These are phyloP conservation scores for Colletes gigas DNA, from an alignment of 1,140 invertebrate genomes.

Conservation along the genomic window DNA sequence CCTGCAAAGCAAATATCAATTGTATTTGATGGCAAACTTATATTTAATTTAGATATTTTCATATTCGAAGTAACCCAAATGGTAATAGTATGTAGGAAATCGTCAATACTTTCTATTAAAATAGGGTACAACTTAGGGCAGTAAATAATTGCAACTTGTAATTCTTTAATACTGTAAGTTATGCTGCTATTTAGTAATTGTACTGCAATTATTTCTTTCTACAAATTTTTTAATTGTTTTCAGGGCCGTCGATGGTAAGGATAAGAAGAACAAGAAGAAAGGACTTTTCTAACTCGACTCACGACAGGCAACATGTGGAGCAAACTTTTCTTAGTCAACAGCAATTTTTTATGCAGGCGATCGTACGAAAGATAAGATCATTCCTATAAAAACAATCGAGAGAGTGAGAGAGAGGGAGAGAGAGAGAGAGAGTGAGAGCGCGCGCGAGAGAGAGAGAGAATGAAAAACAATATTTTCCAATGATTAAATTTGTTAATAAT, in stretches of 20 bases:
- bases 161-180: conserved; percentile 39
- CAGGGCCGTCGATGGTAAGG: conserved; percentile 83
- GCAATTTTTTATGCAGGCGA: conserved; percentile 8
- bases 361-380: neutral
- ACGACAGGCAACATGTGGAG: conserved; percentile 21
- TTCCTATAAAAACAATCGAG: neutral
- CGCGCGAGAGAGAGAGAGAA: too few relatives aligned
- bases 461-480: neutral
- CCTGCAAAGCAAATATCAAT: neutral
- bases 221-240: conserved; percentile 71
- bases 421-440: too few relatives aligned
- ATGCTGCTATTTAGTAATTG: neutral
- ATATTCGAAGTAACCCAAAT: neutral
- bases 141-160: conserved; percentile 9
- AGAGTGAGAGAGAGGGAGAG: too few relatives aligned
- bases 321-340: conserved; percentile 4
- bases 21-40: neutral
- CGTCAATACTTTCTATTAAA: conserved; percentile 9
- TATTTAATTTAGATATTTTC: neutral
- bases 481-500: conserved; percentile 2
- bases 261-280: conserved; percentile 84
- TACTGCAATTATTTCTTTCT: conserved; percentile 12
- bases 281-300: conserved; percentile 81
- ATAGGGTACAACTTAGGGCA: neutral
- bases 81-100: neutral